Evolutionary conservation across 2,113 vertebrate genomes (phyloP).

Genomic region (Scomber colias): DNA sequence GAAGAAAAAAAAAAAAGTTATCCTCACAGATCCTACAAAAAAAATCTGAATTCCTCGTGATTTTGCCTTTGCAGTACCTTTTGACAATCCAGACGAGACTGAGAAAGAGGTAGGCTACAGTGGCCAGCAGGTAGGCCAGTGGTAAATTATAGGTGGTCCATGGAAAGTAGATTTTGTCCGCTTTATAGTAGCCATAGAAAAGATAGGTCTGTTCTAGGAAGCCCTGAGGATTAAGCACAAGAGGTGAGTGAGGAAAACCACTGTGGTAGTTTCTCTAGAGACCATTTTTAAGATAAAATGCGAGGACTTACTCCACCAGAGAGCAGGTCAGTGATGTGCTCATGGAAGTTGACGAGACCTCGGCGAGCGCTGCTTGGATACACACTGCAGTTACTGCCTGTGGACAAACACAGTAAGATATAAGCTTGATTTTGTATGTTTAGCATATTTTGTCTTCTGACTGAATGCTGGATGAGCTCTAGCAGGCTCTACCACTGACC

Average conservation of each 20-base stretch:
- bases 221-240: constrained; percentile 84
- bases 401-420: constrained; percentile 37
- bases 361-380: constrained; percentile 81
- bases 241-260: background rate
- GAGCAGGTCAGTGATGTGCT: constrained; percentile 90
- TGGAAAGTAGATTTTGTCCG: constrained; percentile 81
- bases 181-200: constrained; percentile 95
- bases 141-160: constrained; percentile 88
- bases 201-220: constrained; percentile 93
- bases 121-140: constrained; percentile 91
- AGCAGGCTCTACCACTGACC: constrained; percentile 44
- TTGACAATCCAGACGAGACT: constrained; percentile 95
- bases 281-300: background rate
- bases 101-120: constrained; percentile 89
- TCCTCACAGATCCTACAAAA: background rate
- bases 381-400: constrained; percentile 85
- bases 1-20: constrained; percentile 25
- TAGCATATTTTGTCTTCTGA: too few species aligned
- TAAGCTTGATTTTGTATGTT: background rate
- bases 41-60: rapidly evolving
- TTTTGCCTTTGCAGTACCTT: constrained; percentile 83
- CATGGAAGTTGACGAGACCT: constrained; percentile 90
- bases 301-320: constrained; percentile 90
- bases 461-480: background rate
- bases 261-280: background rate